Evolutionary conservation across 1,140 invertebrate genomes (phyloP).

Genomic region (Globodera rostochiensis): DNA sequence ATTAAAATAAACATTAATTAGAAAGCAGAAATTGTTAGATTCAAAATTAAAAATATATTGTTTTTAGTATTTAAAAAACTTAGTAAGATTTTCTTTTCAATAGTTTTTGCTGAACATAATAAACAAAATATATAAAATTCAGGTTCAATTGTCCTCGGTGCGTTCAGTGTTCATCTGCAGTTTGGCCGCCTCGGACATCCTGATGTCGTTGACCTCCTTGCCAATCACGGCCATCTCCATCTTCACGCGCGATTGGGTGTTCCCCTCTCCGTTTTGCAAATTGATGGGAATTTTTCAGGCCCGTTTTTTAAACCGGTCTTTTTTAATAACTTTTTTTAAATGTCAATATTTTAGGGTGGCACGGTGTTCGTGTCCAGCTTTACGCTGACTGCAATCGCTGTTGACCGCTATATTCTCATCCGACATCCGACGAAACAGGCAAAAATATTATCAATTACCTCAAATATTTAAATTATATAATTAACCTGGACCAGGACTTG

Average conservation of each 20-base stretch:
- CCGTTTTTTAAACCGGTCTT: neutral
- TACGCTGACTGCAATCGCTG: constrained; percentile 63
- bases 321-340: neutral
- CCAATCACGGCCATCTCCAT: constrained; percentile 63
- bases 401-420: constrained; percentile 63
- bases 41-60: constrained; percentile 17
- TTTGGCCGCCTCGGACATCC: constrained; percentile 57
- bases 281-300: constrained; percentile 65
- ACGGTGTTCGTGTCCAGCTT: constrained; percentile 64
- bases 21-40: too few species aligned
- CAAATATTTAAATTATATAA: too few species aligned
- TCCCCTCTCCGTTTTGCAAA: constrained; percentile 61
- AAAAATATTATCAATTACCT: constrained; percentile 11
- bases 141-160: constrained; percentile 60
- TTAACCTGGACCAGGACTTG: too few species aligned
- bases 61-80: neutral
- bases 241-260: constrained; percentile 65
- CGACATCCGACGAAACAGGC: constrained; percentile 55
- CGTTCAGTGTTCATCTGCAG: constrained; percentile 63
- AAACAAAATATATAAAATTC: neutral
- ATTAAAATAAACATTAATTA: too few species aligned
- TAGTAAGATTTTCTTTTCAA: too few species aligned
- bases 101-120: too few species aligned
- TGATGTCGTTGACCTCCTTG: constrained; percentile 61
- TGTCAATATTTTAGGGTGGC: constrained; percentile 56